Conservation (phyloP, 2,113 vertebrate genomes). For the Grammomys dolichurus region DNA sequence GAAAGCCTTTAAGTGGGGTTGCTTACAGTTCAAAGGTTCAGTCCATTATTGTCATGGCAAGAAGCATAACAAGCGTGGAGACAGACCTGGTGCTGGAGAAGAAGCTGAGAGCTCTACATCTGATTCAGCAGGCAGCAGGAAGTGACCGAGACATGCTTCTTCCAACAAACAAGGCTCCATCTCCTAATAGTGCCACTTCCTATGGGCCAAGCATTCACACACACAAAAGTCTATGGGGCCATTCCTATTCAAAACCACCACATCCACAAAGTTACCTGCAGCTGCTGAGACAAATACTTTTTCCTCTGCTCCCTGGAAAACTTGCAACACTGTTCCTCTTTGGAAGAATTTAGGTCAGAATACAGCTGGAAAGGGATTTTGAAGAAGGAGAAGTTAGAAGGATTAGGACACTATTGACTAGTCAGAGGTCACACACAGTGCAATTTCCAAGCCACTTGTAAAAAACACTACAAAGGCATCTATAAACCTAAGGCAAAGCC, state of each 20-base stretch:
- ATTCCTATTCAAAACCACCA: not conserved
- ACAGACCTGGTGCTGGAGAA: not conserved
- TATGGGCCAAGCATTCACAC: not conserved
- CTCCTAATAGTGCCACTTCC: not conserved
- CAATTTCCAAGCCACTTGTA: not conserved
- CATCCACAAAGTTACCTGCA: not conserved
- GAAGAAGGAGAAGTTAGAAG: not conserved
- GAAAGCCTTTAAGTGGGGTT: not conserved
- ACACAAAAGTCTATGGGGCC: not conserved
- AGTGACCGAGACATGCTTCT: not conserved
- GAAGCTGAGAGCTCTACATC: not conserved
- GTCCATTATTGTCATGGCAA: not conserved
- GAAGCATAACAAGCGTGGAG: not conserved
- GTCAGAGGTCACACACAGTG: not conserved
- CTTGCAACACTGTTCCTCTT: not conserved
- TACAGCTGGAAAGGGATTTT: not conserved
- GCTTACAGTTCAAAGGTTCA: not conserved
- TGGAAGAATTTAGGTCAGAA: not conserved
- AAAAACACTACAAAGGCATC: constrained; percentile 9
- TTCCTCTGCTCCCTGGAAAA: not conserved
- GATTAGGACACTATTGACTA: not conserved
- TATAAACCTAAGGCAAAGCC: not conserved
- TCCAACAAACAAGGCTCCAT: not conserved
- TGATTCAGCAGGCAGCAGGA: not conserved
- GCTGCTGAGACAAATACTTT: not conserved